Conservation (phyloP, 2,797 vertebrate species). For the Sternotherus odoratus region DNA sequence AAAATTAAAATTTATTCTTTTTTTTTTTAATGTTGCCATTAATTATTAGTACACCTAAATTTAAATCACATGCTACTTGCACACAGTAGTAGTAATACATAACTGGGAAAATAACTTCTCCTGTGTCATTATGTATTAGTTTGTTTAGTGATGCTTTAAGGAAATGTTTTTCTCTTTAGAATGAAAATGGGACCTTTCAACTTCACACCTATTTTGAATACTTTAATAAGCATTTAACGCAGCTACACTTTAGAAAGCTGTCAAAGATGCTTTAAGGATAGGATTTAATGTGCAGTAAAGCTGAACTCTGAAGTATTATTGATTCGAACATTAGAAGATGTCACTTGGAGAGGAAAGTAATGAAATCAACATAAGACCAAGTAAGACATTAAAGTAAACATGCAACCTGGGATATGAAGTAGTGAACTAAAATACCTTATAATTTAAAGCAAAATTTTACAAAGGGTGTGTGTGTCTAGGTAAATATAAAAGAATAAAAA, state of each 20-base stretch:
- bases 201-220: neutral
- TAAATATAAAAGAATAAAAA: neutral
- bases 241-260: neutral
- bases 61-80: neutral
- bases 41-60: neutral
- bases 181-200: neutral
- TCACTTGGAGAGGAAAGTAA: neutral
- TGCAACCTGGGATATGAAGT: neutral
- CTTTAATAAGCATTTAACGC: neutral
- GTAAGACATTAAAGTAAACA: neutral
- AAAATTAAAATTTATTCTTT: neutral
- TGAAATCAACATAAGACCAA: neutral
- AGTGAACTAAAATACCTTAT: neutral
- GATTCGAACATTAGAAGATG: neutral
- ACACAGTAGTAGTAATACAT: neutral
- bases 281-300: neutral
- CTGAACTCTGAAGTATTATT: neutral
- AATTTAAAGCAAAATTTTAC: conserved; percentile 25
- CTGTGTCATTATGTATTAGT: neutral
- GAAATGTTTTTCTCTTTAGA: neutral
- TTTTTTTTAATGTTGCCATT: neutral
- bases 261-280: neutral
- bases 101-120: neutral
- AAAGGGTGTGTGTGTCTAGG: rapidly evolving
- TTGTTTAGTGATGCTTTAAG: neutral